These are phyloP conservation scores for Gasteruption jaculator DNA, from an alignment of 2,888 invertebrate species.

Conservation along the genomic window DNA sequence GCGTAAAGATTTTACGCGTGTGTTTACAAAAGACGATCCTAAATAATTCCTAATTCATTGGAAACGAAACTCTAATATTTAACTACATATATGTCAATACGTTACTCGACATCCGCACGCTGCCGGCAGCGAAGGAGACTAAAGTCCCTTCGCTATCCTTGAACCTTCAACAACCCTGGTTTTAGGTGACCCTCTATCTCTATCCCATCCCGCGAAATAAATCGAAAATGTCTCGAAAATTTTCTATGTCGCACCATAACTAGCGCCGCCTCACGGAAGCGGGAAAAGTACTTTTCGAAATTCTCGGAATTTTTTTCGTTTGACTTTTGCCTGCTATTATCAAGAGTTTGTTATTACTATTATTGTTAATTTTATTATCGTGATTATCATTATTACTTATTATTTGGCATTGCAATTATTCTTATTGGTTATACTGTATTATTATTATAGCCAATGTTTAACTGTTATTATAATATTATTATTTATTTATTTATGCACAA, in stretches of 20 bases:
- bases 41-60: too few relatives aligned
- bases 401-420: too few relatives aligned
- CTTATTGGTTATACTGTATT: too few relatives aligned
- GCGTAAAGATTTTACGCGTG: too few relatives aligned
- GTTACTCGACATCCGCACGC: constrained; percentile 40
- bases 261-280: constrained; percentile 36
- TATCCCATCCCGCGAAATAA: constrained; percentile 2
- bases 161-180: constrained; percentile 16
- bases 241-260: too few relatives aligned
- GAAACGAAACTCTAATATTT: too few relatives aligned
- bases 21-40: too few relatives aligned
- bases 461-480: too few relatives aligned
- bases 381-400: too few relatives aligned
- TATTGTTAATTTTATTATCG: neutral
- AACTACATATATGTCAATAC: too few relatives aligned
- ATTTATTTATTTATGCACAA: too few relatives aligned
- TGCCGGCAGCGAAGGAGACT: constrained; percentile 46
- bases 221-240: constrained; percentile 8
- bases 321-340: neutral
- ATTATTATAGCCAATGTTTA: constrained; percentile 2
- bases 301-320: constrained; percentile 9
- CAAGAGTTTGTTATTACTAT: neutral
- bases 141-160: constrained; percentile 13
- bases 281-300: constrained; percentile 17
- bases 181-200: neutral